A percentile compares a stretch with the other conserved stretches of the same genome.
phyloP scores from a whole-genome alignment of 1,140 invertebrate species.

The Agrypnia vestita region DNA sequence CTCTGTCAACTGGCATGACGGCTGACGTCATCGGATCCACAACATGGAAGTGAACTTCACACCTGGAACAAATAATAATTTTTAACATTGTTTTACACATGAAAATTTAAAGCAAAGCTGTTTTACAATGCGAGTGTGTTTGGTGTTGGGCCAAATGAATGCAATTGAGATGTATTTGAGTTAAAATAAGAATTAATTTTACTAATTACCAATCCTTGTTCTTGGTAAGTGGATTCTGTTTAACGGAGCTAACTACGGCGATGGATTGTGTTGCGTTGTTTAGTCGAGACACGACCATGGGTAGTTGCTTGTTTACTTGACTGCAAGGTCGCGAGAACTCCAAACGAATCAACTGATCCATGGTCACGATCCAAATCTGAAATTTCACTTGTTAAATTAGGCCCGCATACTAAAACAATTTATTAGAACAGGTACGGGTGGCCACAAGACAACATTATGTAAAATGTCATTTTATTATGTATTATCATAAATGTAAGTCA shows the following conservation, averaged over 20 bases:
- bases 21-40: constrained; percentile 83
- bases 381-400: constrained; percentile 38
- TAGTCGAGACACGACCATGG: constrained; percentile 58
- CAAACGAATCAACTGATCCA: constrained; percentile 84
- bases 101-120: not conserved
- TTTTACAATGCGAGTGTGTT: not conserved
- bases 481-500: too few species aligned
- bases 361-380: constrained; percentile 89
- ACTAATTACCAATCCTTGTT: constrained; percentile 66
- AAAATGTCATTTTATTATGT: too few species aligned
- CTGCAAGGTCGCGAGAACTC: constrained; percentile 85
- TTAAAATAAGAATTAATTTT: not conserved
- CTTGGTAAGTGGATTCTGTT: constrained; percentile 67
- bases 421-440: too few species aligned
- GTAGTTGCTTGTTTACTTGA: constrained; percentile 74
- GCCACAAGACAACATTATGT: too few species aligned
- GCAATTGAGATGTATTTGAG: not conserved
- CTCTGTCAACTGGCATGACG: constrained; percentile 85
- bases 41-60: constrained; percentile 90
- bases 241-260: constrained; percentile 63
- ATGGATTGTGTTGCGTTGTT: constrained; percentile 64
- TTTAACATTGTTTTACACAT: not conserved
- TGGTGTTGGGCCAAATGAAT: too few species aligned
- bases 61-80: constrained; percentile 73
- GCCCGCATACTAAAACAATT: too few species aligned